phyloP scores from a whole-genome alignment of 2,888 invertebrate species.

The Patella pellucida region DNA sequence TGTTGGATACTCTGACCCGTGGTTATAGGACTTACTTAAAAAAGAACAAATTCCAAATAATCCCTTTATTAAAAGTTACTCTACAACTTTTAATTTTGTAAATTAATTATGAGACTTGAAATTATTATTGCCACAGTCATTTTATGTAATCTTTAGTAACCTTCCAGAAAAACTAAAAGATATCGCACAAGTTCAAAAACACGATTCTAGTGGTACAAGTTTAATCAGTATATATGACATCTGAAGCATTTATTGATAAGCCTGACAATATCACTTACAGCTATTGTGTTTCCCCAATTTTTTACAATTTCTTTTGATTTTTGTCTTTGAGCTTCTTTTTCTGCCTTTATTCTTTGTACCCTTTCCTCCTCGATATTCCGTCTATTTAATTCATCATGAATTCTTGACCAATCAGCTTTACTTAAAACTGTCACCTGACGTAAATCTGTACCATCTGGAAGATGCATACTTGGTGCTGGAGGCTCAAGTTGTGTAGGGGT shows the following conservation, averaged over 20 bases:
- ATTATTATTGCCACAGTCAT: too few relatives aligned
- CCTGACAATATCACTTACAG: conserved; percentile 53
- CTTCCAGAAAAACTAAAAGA: not conserved
- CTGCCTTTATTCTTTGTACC: conserved; percentile 52
- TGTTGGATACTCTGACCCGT: too few relatives aligned
- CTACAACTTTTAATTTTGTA: too few relatives aligned
- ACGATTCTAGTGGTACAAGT: not conserved
- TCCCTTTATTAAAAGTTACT: too few relatives aligned
- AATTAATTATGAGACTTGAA: too few relatives aligned
- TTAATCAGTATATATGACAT: not conserved
- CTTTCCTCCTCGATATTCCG: conserved; percentile 65
- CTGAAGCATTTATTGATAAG: not conserved
- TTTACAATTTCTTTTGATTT: conserved; percentile 67
- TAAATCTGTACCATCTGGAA: conserved; percentile 57
- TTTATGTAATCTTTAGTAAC: too few relatives aligned
- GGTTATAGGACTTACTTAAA: too few relatives aligned
- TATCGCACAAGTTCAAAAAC: not conserved
- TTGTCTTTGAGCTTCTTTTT: conserved; percentile 62
- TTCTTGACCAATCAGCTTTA: conserved; percentile 68
- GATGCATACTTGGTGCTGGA: conserved; percentile 25
- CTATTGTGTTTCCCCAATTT: conserved; percentile 70
- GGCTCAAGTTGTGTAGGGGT: not conserved
- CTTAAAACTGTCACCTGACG: conserved; percentile 66
- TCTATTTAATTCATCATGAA: conserved; percentile 65
- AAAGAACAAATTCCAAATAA: too few relatives aligned